Base-by-base conservation (phyloP, 53 echinoderm and acorn worm species). In the Antedon mediterranea region DNA sequence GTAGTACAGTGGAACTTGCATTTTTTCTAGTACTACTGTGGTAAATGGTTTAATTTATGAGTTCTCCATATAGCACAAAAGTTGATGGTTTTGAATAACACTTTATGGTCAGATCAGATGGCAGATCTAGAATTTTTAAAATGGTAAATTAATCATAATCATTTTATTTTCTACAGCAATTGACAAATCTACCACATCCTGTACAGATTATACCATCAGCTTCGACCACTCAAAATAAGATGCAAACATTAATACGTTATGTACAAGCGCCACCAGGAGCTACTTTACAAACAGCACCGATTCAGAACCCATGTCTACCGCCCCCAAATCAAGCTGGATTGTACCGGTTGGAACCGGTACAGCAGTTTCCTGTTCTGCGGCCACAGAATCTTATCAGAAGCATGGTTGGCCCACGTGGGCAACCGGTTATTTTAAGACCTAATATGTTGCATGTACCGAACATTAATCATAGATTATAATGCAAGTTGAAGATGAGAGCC, bases 161-260 rank as follows among this genome's bases (percentile, higher is more conserved):
- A 6, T 37, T 37, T 37, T 37, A 6, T 37, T 37, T 37, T 37
- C 37, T 37, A 37, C 37, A 57, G 57, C 57, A 57, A 57, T 23
- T 57, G 57, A 1, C 14, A 57, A 57, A 23, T 57, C 9, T 13
- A 57, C 14, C 57, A 57, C 57, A 23, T 57, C 57, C 57, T 3
- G 23, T 57, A 23, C 57, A 57, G 23, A 57, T 57, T 26, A 57
- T 57, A 6, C 57, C 57, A 57, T 5, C 41, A 5, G 57, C 23
- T 23, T 23, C 57, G 1, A 23, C 15, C 57, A 57, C 2, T 57
- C 14, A 8, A 57, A 57, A 57, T 57, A 57, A 57, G 20, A 13
- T 86, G 33, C 86, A 86, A 71, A 86, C 86, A 0, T 72, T 86
- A 20, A 86, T 86, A 73, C 86, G 78, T 32, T 86, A 86, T 57